A percentile compares a stretch with the other conserved stretches of the same genome.
Evolutionary conservation across 2,888 invertebrate genomes (phyloP).

Genomic region (Neuroscelio doddi): DNA sequence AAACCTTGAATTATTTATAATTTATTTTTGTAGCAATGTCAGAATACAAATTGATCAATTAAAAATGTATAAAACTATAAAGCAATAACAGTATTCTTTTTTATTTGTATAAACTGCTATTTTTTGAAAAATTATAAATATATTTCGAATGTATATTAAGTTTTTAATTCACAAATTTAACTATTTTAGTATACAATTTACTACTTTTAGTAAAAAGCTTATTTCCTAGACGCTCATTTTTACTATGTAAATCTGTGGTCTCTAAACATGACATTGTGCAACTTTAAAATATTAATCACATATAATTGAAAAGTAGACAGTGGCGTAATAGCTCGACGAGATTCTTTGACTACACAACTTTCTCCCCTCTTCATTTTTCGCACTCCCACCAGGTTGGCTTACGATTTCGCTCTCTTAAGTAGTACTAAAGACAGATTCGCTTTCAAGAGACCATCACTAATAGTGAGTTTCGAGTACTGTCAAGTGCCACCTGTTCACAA

Average conservation of each 20-base stretch:
- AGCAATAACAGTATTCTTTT: no score
- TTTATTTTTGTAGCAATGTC: no score
- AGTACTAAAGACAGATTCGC: conserved; percentile 37
- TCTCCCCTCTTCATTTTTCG: conserved; percentile 41
- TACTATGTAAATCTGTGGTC: neutral
- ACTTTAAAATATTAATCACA: neutral
- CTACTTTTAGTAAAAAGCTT: no score
- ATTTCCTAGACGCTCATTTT: no score
- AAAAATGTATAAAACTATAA: no score
- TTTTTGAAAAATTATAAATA: no score
- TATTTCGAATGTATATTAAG: no score
- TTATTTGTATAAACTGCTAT: no score
- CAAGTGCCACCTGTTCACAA: conserved; percentile 25
- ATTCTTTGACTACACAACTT: conserved; percentile 13
- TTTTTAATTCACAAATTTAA: no score
- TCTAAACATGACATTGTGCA: neutral
- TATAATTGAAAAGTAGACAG: neutral
- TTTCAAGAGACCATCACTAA: conserved; percentile 35
- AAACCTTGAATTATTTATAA: no score
- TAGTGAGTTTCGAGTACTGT: conserved; percentile 29
- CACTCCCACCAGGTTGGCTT: conserved; percentile 29
- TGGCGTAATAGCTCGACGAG: neutral
- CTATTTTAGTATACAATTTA: no score
- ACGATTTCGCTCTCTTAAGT: conserved; percentile 30
- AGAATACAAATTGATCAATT: no score